phyloP scores from a whole-genome alignment of 2,797 vertebrate species.

The Synaphobranchus kaupii region DNA sequence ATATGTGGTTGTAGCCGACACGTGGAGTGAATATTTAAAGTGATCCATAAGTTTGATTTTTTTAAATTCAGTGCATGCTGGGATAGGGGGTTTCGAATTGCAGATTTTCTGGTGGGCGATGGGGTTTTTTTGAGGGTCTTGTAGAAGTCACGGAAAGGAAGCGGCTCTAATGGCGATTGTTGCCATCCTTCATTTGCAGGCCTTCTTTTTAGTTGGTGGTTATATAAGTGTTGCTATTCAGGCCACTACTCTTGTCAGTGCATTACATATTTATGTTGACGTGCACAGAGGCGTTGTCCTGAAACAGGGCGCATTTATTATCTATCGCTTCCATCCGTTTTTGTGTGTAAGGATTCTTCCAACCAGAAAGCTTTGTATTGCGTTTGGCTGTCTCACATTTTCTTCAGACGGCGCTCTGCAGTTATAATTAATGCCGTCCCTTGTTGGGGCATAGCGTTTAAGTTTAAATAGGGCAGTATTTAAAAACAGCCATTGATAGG shows the following conservation, averaged over 20 bases:
- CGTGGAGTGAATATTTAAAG: not conserved
- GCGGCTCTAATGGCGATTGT: not conserved
- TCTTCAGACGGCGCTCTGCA: not conserved
- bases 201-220: not conserved
- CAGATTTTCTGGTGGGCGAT: conserved; percentile 25
- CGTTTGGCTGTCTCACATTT: not conserved
- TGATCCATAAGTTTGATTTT: not conserved
- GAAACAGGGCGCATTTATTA: not conserved
- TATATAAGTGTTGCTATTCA: not conserved
- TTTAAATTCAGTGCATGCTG: not conserved
- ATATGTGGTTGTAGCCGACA: not conserved
- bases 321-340: not conserved
- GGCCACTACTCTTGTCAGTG: not conserved
- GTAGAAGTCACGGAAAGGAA: conserved; percentile 19
- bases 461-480: not conserved
- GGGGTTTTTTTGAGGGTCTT: conserved; percentile 28
- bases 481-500: not conserved
- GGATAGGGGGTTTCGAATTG: conserved; percentile 14
- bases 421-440: not conserved
- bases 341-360: not conserved
- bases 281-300: conserved; percentile 5
- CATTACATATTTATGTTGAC: conserved; percentile 6
- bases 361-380: not conserved
- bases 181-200: not conserved
- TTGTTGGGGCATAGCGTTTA: not conserved